Percentiles rank a stretch among this genome's conserved stretches.
phyloP scores from a whole-genome alignment of 2,797 vertebrate species.

The Rachycentron canadum region DNA sequence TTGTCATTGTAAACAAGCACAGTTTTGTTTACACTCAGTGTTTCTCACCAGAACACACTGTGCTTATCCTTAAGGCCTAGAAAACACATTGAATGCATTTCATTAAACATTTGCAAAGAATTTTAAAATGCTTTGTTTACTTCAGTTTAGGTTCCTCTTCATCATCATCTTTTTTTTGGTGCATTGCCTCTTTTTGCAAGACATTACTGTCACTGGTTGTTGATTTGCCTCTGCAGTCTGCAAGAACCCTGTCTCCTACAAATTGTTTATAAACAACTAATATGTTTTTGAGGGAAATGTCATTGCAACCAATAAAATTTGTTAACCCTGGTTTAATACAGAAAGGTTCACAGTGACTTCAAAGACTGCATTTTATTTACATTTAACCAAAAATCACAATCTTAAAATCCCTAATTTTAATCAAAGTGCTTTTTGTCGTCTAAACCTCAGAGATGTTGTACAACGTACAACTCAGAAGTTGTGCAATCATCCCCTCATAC shows the following conservation, averaged over 20 bases:
- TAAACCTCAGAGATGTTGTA: neutral
- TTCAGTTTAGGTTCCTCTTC: neutral
- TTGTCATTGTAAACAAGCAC: constrained; percentile 15
- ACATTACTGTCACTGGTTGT: neutral
- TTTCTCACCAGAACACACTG: constrained; percentile 12
- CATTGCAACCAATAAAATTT: no score
- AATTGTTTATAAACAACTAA: neutral
- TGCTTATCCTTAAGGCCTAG: neutral
- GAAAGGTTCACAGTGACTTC: neutral
- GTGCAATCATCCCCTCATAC: neutral
- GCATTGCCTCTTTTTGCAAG: constrained; percentile 11
- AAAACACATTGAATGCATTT: constrained; percentile 1
- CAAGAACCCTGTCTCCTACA: neutral
- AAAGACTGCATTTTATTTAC: neutral
- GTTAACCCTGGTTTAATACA: neutral
- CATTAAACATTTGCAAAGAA: constrained; percentile 4
- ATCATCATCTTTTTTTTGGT: neutral
- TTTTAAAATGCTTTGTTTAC: neutral
- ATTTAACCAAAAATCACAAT: neutral
- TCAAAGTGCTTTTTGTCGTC: neutral
- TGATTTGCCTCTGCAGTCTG: neutral
- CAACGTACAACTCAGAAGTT: neutral
- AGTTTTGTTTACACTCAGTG: constrained; percentile 7
- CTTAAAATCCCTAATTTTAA: neutral
- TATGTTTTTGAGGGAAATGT: neutral